phyloP scores from a whole-genome alignment of 2,797 vertebrate species.

The Acestrorhynchus altus region DNA sequence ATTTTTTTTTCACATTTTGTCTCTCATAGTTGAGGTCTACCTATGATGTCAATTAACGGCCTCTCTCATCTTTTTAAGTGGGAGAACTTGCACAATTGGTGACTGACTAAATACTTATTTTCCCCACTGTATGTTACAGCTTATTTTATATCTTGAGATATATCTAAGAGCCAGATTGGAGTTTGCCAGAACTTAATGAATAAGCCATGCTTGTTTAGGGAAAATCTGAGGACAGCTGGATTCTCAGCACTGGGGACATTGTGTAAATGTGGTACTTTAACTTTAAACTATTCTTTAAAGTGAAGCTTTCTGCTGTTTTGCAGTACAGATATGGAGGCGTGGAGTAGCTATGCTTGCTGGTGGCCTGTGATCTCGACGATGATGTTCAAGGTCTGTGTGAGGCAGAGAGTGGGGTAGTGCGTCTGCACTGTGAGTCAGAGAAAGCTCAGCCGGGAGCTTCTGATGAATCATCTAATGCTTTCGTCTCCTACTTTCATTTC shows the following conservation, averaged over 20 bases:
- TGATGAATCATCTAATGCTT: conserved; percentile 24
- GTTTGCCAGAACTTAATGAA: too few relatives aligned
- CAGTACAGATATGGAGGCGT: background rate
- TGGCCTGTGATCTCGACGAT: background rate
- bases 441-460: background rate
- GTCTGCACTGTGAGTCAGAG: background rate
- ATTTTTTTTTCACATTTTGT: too few relatives aligned
- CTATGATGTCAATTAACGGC: too few relatives aligned
- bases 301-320: background rate
- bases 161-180: too few relatives aligned
- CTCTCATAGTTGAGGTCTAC: too few relatives aligned
- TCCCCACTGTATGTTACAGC: too few relatives aligned
- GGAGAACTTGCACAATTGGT: too few relatives aligned
- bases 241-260: background rate
- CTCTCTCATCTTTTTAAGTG: too few relatives aligned
- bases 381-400: background rate
- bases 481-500: conserved; percentile 16
- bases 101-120: too few relatives aligned
- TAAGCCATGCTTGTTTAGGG: too few relatives aligned
- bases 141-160: too few relatives aligned
- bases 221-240: too few relatives aligned
- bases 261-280: background rate
- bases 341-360: background rate
- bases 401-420: background rate
- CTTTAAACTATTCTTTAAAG: background rate